Evolutionary conservation across 2,797 vertebrate genomes (phyloP).

Genomic region (Cirrhinus molitorella): DNA sequence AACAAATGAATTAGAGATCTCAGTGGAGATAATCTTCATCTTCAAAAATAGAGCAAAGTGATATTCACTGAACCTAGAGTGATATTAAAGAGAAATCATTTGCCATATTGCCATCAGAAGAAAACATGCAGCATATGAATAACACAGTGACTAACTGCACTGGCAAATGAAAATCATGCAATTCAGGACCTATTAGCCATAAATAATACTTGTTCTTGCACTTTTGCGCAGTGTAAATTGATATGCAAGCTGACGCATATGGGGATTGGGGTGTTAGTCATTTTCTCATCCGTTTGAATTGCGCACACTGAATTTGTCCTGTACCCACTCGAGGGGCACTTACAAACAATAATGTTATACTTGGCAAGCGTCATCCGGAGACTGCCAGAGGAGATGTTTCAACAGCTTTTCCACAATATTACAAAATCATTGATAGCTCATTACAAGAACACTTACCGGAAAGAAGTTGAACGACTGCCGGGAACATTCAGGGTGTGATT

Average conservation of each 20-base stretch:
- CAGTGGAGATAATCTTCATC: neutral
- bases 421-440: conserved; percentile 50
- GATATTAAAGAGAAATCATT: conserved; percentile 51
- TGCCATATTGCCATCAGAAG: conserved; percentile 49
- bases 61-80: conserved; percentile 21
- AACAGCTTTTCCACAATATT: conserved; percentile 54
- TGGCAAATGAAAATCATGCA: conserved; percentile 51
- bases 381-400: conserved; percentile 51
- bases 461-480: conserved; percentile 43
- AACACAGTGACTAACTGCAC: conserved; percentile 55
- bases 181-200: conserved; percentile 58
- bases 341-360: conserved; percentile 56
- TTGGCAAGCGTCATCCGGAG: conserved; percentile 48
- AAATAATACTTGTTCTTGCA: conserved; percentile 60
- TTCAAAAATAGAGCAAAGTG: conserved; percentile 29
- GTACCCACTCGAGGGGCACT: conserved; percentile 43
- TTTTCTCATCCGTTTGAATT: conserved; percentile 47
- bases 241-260: conserved; percentile 50
- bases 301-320: conserved; percentile 41
- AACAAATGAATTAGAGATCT: conserved; percentile 6
- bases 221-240: conserved; percentile 53
- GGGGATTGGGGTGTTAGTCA: conserved; percentile 47
- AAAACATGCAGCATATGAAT: conserved; percentile 51
- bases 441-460: conserved; percentile 54
- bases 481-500: conserved; percentile 36